phyloP scores from a whole-genome alignment of 2,888 invertebrate species.

The Hirtodrosophila trivittata region DNA sequence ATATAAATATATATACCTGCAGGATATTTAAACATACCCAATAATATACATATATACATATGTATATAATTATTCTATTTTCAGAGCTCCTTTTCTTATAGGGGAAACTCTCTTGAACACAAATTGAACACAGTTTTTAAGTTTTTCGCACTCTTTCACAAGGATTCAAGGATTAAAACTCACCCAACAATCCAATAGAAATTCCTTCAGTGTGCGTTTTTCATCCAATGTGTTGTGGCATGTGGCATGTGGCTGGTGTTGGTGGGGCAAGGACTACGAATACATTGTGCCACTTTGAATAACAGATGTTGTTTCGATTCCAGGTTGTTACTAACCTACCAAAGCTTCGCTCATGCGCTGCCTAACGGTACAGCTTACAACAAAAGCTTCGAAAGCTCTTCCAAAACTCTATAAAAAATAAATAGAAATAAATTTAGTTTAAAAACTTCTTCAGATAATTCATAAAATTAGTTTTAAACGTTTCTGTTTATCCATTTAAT shows the following conservation, averaged over 20 bases:
- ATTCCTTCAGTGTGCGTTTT: constrained; percentile 54
- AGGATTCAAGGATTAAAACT: constrained; percentile 31
- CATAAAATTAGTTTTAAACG: no score
- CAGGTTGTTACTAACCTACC: constrained; percentile 44
- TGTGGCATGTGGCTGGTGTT: constrained; percentile 53
- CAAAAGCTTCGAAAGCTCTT: neutral
- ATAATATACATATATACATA: no score
- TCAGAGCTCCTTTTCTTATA: no score
- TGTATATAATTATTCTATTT: no score
- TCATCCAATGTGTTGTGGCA: constrained; percentile 53
- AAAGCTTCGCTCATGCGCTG: constrained; percentile 59
- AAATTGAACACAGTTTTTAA: no score
- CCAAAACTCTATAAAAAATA: neutral
- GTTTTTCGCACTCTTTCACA: neutral
- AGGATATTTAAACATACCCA: neutral
- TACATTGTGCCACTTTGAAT: constrained; percentile 74
- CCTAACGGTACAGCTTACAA: constrained; percentile 7
- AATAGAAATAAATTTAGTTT: no score
- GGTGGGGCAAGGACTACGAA: constrained; percentile 65
- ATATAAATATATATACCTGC: no score
- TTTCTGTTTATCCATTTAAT: no score
- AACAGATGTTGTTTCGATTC: constrained; percentile 73
- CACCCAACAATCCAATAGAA: constrained; percentile 47
- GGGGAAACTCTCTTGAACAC: no score
- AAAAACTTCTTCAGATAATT: no score